These are phyloP conservation scores for Hirtodrosophila trivittata DNA, from an alignment of 2,888 invertebrate genomes.

Conservation along the genomic window DNA sequence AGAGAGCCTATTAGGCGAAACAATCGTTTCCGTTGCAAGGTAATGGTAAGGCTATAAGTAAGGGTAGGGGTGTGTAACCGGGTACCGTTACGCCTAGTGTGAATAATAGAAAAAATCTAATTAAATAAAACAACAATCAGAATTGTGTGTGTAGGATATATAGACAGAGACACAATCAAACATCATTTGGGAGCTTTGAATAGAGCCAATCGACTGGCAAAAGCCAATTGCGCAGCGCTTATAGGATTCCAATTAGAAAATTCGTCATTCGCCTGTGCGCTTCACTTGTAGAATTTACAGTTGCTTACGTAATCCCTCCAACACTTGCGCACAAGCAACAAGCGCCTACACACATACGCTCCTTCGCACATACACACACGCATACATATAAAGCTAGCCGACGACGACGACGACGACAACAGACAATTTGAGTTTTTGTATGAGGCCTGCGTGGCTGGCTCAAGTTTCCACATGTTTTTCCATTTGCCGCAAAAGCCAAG, in stretches of 20 bases:
- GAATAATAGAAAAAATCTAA: constrained; percentile 53
- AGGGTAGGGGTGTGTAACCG: constrained; percentile 19
- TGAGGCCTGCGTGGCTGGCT: constrained; percentile 69
- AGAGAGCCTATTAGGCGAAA: constrained; percentile 66
- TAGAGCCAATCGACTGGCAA: constrained; percentile 2
- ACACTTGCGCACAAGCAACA: constrained; percentile 40
- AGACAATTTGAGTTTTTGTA: constrained; percentile 45
- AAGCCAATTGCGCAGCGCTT: constrained; percentile 49
- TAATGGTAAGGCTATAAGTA: constrained; percentile 39
- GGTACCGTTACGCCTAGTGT: constrained; percentile 52
- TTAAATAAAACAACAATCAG: constrained; percentile 35
- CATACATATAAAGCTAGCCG: constrained; percentile 2
- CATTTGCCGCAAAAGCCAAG: constrained; percentile 55
- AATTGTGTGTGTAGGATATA: constrained; percentile 58
- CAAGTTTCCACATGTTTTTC: constrained; percentile 77
- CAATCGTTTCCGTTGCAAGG: constrained; percentile 70
- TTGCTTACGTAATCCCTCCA: constrained; percentile 72
- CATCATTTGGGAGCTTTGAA: constrained; percentile 30
- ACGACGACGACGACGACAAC: constrained; percentile 12
- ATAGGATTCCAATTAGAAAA: constrained; percentile 67
- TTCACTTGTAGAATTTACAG: constrained; percentile 73
- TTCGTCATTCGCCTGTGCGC: constrained; percentile 56
- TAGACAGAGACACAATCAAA: constrained; percentile 10
- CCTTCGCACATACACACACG: constrained; percentile 49
- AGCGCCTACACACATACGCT: constrained; percentile 57